Evolutionary conservation across 2,888 invertebrate genomes (phyloP).

Genomic region (Nymphalis polychloros): DNA sequence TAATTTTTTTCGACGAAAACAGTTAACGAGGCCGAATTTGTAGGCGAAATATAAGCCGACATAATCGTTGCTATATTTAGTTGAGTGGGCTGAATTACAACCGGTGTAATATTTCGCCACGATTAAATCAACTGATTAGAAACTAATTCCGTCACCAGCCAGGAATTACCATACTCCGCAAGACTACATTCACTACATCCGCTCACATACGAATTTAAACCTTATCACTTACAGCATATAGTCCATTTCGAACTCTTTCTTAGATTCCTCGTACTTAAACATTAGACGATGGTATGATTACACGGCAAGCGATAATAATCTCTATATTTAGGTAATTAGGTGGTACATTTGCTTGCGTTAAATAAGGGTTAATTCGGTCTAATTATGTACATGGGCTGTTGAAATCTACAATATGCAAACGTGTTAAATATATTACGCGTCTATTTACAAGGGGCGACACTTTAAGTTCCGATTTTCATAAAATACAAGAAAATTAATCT

Average conservation of each 20-base stretch:
- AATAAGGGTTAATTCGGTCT: slow-evolving; percentile 31
- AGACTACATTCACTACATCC: slow-evolving; percentile 19
- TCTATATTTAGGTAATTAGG: slow-evolving; percentile 16
- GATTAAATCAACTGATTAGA: slow-evolving; percentile 63
- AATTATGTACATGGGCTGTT: slow-evolving; percentile 44
- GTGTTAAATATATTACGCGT: slow-evolving; percentile 20
- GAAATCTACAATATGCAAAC: slow-evolving; percentile 44
- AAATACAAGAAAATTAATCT: neutral
- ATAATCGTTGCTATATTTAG: slow-evolving; percentile 10
- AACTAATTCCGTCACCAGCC: slow-evolving; percentile 48
- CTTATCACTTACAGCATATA: neutral
- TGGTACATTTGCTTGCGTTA: slow-evolving; percentile 26
- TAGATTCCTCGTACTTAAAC: slow-evolving; percentile 5
- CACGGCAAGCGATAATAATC: slow-evolving; percentile 22
- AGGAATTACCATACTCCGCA: slow-evolving; percentile 33
- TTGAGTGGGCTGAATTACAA: slow-evolving; percentile 17
- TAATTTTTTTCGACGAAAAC: no score
- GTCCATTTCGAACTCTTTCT: neutral
- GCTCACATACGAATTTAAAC: slow-evolving; percentile 14
- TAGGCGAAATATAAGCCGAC: neutral
- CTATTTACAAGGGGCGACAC: slow-evolving; percentile 10
- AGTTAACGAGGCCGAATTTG: no score
- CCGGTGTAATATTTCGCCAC: slow-evolving; percentile 37
- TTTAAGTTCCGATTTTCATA: neutral
- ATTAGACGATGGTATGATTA: slow-evolving; percentile 17